A percentile compares a stretch with the other conserved stretches of the same genome.
Conservation (phyloP, 2,888 invertebrate species). For the Coecobrya sp. region DNA sequence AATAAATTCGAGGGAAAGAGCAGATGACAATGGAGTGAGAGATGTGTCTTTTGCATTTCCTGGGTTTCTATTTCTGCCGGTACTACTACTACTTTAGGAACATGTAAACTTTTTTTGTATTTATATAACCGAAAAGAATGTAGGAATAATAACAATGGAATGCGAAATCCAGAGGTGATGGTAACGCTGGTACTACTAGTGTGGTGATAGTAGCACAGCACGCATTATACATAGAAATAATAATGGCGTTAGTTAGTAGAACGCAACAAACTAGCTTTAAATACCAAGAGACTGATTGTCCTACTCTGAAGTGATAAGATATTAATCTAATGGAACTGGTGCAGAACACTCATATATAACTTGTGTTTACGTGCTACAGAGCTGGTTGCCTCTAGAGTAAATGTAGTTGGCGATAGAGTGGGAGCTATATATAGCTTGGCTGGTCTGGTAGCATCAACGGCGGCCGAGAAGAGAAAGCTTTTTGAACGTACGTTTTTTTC, state of each 20-base stretch:
- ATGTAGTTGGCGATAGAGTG: not conserved
- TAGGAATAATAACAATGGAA: conserved; percentile 9
- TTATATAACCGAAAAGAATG: not conserved
- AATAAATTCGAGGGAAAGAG: conserved; percentile 68
- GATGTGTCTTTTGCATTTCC: conserved; percentile 1
- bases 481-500: conserved; percentile 23
- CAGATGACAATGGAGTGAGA: conserved; percentile 70
- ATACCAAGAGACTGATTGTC: conserved; percentile 80
- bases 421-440: not conserved
- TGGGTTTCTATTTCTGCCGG: not conserved
- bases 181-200: not conserved
- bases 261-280: conserved; percentile 74
- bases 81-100: not conserved
- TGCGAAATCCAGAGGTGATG: not conserved
- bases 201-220: not conserved
- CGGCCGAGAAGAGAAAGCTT: conserved; percentile 15
- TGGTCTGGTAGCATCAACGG: not conserved
- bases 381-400: not conserved
- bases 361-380: conserved; percentile 17
- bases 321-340: conserved; percentile 79
- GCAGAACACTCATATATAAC: conserved; percentile 60
- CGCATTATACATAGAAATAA: not conserved
- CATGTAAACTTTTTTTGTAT: not conserved
- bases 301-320: conserved; percentile 78
- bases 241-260: conserved; percentile 60